Base-by-base conservation (phyloP, 1,140 invertebrate species). In the Amphibalanus amphitrite region DNA sequence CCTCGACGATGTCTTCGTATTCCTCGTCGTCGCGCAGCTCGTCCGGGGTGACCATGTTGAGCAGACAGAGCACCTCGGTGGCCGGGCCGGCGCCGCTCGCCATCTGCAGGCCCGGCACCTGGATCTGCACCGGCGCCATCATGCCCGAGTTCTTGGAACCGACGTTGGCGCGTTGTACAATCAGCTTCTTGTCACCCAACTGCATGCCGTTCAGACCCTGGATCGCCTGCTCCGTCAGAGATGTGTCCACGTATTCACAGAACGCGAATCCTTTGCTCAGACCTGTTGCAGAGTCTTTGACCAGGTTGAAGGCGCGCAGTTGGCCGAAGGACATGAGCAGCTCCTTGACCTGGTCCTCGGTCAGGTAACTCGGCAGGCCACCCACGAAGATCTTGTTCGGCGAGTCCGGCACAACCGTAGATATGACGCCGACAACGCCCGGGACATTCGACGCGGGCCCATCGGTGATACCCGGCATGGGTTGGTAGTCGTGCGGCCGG, bases 341-440 rank as follows among this genome's bases (percentile, higher is more conserved):
- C 82, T 97, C 95, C 83, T 96, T 96, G 33, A 97, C 92, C 92
- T 99, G 97, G 81, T 99, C 97, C 83, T 99, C 96, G 80, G 97
- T 98, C 71, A 99, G 86, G 86, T 99, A 99, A 83, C 95, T 98
- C 59, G 97, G 97, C 74, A 99, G 84, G 76, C 97, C 97, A 77
- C 97, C 97, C 81, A 99, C 96, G 85, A 98, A 99, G 78, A 99
- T 97, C 86, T 91, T 98, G 85, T 89, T 95, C 76, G 97, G 95
- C 25, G 96, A 98, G 84, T 99, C 97, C 76, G 90, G 89, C 74
- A 98, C 93, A 74, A 97, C 91, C 70, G 93, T 88, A 28, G 84
- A 85, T 29, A 85, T 83, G 71, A 85, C 90, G 79, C 89, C 90
- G 81, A 84, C 73, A 28, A 70, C 79, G 90, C 90, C 90, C 84